Base-by-base conservation (phyloP, 2,797 vertebrate species). In the Arrhamphus sclerolepis region DNA sequence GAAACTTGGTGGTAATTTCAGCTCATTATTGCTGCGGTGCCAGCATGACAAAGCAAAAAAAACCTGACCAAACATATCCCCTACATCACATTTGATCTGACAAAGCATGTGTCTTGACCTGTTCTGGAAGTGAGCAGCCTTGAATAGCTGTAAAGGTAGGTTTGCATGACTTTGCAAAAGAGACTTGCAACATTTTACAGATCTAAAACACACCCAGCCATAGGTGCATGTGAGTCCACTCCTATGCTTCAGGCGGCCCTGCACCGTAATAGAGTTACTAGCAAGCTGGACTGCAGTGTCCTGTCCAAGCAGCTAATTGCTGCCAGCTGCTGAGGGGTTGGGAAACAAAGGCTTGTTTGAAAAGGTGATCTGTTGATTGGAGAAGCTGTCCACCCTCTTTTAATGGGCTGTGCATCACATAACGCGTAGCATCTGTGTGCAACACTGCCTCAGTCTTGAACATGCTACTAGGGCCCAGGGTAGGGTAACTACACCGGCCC, bases 281-380 rank as follows among this genome's bases (percentile, higher is more conserved):
- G 89, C 83, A 81, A 80, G 77, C 83, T 62, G 75, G 70, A 80
- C 76, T 81, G 81, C 86, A 84, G 89, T 71, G 84, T 89, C 72
- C 82, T 74, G 77, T 88, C 83, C 86, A 88, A 86, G 77, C 83
- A 80, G 86, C 87, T 93, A 93, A 93, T 92, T 91, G 88, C 79
- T 90, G 75, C 90, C 92, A 93, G 92, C 92, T 93, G 92, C 84
- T 21, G 46, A 17, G 56, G 53, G 75, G 70, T 79, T 55, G 22
- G 55, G 67, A 80, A 91, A 93, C 92, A 93, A 92, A 92, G 87
- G 68, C 72, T 85, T 78, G 79, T 83, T 93, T 92, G 88, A 92
- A 91, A 92, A 92, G 85, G 83, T 91, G 91, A 92, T 90, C 83
- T 87, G 89, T 87, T 89, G 87, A 91, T 90, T 88, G 82, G 86